Percentiles rank a stretch among this genome's conserved stretches.
Evolutionary conservation across 2,888 invertebrate genomes (phyloP).

Genomic region (Eupithecia centaureata): DNA sequence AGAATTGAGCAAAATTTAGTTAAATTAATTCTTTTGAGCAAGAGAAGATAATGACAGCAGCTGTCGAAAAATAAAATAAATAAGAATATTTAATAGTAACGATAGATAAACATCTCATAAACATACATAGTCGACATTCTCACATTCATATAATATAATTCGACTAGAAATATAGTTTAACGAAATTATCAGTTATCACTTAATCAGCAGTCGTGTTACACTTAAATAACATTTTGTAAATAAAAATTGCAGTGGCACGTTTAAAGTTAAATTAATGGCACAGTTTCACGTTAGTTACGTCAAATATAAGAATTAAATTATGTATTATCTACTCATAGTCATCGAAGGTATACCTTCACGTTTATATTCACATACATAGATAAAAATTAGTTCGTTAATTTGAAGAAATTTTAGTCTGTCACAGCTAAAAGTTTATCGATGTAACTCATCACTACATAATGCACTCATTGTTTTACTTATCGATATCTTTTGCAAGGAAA

Average conservation of each 20-base stretch:
- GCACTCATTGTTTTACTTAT: constrained; percentile 55
- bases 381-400: constrained; percentile 41
- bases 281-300: constrained; percentile 83
- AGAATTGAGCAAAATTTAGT: constrained; percentile 80
- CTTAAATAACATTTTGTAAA: constrained; percentile 69
- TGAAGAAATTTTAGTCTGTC: constrained; percentile 45
- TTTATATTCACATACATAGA: constrained; percentile 42
- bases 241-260: constrained; percentile 79
- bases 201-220: constrained; percentile 81
- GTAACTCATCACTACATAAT: constrained; percentile 53
- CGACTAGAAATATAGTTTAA: constrained; percentile 81
- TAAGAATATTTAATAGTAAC: constrained; percentile 52
- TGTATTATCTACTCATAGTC: constrained; percentile 64
- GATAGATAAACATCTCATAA: constrained; percentile 56
- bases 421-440: constrained; percentile 34
- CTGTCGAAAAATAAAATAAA: constrained; percentile 68
- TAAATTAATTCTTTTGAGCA: constrained; percentile 80
- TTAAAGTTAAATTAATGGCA: constrained; percentile 83
- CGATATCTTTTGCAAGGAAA: constrained; percentile 54
- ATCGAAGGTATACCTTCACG: constrained; percentile 58
- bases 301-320: constrained; percentile 74
- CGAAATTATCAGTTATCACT: constrained; percentile 78
- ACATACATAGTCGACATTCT: constrained; percentile 70
- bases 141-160: constrained; percentile 64
- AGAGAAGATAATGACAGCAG: constrained; percentile 73